Conservation (phyloP, 2,888 invertebrate species). For the Apamea epomidion region DNA sequence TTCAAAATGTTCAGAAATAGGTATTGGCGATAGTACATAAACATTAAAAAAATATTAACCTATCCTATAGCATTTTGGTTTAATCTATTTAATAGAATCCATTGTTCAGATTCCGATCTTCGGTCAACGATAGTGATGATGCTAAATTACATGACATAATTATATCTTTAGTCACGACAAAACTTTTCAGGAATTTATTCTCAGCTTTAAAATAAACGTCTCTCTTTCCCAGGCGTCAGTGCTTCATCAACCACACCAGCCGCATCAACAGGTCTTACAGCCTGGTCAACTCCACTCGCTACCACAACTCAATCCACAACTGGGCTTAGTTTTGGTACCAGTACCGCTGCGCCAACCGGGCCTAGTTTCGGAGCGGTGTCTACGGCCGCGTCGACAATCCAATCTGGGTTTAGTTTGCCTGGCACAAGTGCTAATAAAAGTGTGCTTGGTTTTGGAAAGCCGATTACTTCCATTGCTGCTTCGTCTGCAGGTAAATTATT, state of each 20-base stretch:
- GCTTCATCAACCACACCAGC: conserved; percentile 35
- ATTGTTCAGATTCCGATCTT: too few relatives aligned
- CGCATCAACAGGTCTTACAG: conserved; percentile 14
- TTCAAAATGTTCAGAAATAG: too few relatives aligned
- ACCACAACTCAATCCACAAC: conserved; percentile 41
- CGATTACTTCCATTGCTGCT: conserved; percentile 48
- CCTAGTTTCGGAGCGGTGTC: conserved; percentile 43
- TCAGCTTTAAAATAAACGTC: background rate
- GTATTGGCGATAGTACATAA: too few relatives aligned
- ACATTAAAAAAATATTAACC: too few relatives aligned
- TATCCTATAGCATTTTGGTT: too few relatives aligned
- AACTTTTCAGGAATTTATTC: too few relatives aligned
- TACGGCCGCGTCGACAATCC: conserved; percentile 26
- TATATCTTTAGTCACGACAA: too few relatives aligned
- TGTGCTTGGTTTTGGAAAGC: conserved; percentile 64
- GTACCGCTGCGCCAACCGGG: conserved; percentile 61
- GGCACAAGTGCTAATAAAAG: conserved; percentile 36
- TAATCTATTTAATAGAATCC: too few relatives aligned
- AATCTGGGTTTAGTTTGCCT: conserved; percentile 38
- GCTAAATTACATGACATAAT: too few relatives aligned
- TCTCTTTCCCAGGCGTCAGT: conserved; percentile 1
- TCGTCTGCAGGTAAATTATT: conserved; percentile 44
- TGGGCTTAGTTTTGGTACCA: conserved; percentile 68
- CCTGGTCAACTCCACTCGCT: conserved; percentile 32
- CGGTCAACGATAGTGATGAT: too few relatives aligned